A percentile compares a stretch with the other conserved stretches of the same genome.
Evolutionary conservation across 2,888 invertebrate genomes (phyloP).

Genomic region (Erannis defoliaria): DNA sequence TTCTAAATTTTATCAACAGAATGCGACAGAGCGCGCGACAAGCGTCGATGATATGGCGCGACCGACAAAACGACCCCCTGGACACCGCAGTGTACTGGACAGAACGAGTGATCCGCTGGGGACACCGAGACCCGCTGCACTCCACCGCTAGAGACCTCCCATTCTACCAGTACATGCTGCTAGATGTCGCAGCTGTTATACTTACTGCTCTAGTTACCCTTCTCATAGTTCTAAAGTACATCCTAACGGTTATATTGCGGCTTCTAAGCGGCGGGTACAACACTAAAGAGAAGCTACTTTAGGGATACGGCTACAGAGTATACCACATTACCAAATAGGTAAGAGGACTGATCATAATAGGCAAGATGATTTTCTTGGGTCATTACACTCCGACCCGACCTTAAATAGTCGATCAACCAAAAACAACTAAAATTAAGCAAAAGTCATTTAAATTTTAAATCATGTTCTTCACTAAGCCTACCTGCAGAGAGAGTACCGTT

Average conservation of each 20-base stretch:
- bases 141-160: conserved; percentile 66
- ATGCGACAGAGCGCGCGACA: conserved; percentile 74
- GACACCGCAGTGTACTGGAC: conserved; percentile 87
- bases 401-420: no score
- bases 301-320: no score
- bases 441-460: no score
- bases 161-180: conserved; percentile 63
- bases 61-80: conserved; percentile 81
- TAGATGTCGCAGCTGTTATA: conserved; percentile 70
- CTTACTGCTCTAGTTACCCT: conserved; percentile 54
- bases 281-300: conserved; percentile 72
- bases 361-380: no score
- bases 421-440: no score
- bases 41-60: conserved; percentile 82
- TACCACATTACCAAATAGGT: no score
- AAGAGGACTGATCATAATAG: no score
- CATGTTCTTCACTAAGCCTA: no score
- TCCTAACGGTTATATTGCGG: conserved; percentile 57
- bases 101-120: conserved; percentile 84
- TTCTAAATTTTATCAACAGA: conserved; percentile 58
- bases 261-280: conserved; percentile 56
- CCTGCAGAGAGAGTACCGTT: no score
- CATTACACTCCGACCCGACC: no score
- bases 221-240: conserved; percentile 55
- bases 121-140: conserved; percentile 64